Base-by-base conservation (phyloP, 2,888 invertebrate species). In the Nemapogon koenigi region DNA sequence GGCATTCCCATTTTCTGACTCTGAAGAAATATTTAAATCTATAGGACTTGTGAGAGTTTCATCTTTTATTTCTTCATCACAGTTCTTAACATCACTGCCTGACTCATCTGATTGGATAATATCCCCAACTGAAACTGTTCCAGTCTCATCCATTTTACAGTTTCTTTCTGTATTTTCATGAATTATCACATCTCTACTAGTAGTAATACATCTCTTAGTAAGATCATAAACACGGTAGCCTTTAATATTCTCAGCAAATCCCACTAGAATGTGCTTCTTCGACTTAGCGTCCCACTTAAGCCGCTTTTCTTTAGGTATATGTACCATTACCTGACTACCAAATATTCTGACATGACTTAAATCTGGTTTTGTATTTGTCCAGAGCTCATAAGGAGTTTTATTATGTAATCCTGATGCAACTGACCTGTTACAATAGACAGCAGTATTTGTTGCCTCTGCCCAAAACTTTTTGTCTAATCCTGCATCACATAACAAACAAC, bases 181-280 rank as follows among this genome's bases (percentile, higher is more conserved):
- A n/a, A n/a, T 10, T 7, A 22, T 22, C 4, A 22, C 22, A 22
- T 22, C 22, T 10, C 22, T 22, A 10, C 22, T 22, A 10, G 22
- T 30, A 4, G n/a, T 30, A 4, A 30, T 14, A 8, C 15, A 4
- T 14, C 16, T 30, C 8, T 30, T 30, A 8, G 6, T 15, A 4
- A 16, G 13, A 30, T 30, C 16, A 30, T 30, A 30, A 15, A 30
- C 3, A 4, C 31, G 16, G 25, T 43, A 40, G n/a, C 46, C 46
- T 38, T 43, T 44, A 16, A 43, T 31, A 28, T 44, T 38, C 4
- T 43, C 43, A 8, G 30, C 16, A 40, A 38, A 46, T 14, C 43
- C 42, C 13, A 42, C 31, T 6, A 44, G 31, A 18, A 43, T 38
- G 29, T 25, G 38, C 35, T 42, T 35, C n/a, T 16, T 22, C 4